phyloP scores from a whole-genome alignment of 2,797 vertebrate genomes.

The Danio albolineatus region DNA sequence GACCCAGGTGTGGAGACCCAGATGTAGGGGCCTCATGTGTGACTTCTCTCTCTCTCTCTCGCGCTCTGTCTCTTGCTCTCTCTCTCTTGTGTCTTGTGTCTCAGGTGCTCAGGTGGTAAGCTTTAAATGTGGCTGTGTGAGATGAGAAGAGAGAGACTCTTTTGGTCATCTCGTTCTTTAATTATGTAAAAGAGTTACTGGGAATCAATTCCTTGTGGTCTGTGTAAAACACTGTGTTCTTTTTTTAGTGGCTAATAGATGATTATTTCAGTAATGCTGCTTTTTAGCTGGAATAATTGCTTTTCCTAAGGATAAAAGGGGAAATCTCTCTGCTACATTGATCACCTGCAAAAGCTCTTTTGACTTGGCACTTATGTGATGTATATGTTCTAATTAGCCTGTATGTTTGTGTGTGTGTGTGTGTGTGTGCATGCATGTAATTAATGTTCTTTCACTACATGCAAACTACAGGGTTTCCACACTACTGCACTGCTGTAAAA shows the following conservation, averaged over 20 bases:
- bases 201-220: conserved; percentile 16
- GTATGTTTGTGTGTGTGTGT: conserved; percentile 29
- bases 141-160: background rate
- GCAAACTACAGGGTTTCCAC: background rate
- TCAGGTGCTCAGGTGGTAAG: background rate
- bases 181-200: conserved; percentile 31
- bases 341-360: conserved; percentile 11
- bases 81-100: conserved; percentile 11
- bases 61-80: no score
- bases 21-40: no score
- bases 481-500: background rate
- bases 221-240: conserved; percentile 32
- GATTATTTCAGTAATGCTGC: conserved; percentile 56
- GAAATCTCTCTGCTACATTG: conserved; percentile 23
- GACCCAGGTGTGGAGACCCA: background rate
- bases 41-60: background rate
- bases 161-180: conserved; percentile 1
- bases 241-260: conserved; percentile 37
- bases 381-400: conserved; percentile 21
- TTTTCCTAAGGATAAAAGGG: conserved; percentile 28
- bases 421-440: background rate
- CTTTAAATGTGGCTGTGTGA: background rate
- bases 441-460: background rate
- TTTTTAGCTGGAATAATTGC: conserved; percentile 48
- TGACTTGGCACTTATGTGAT: background rate